These are phyloP conservation scores for Diplodus sargus DNA, from an alignment of 2,797 vertebrate genomes.

Conservation along the genomic window DNA sequence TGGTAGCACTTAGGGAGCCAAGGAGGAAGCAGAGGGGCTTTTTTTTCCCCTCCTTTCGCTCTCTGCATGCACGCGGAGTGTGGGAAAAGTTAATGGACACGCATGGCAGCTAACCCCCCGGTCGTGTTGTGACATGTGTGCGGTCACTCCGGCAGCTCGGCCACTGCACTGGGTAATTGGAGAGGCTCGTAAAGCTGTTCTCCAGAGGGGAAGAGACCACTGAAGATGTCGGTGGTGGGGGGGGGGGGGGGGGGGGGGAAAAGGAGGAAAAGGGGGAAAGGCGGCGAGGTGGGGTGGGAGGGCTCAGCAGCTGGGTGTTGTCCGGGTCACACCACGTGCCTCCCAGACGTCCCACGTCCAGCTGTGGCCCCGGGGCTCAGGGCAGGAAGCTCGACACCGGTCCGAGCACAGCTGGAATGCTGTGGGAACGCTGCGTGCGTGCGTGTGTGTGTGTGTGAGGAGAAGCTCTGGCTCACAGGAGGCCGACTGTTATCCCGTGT, in stretches of 20 bases:
- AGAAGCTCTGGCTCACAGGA: slow-evolving; percentile 65
- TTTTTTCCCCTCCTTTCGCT: slow-evolving; percentile 69
- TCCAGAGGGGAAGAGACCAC: slow-evolving; percentile 71
- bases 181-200: slow-evolving; percentile 85
- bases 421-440: slow-evolving; percentile 69
- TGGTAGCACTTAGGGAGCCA: slow-evolving; percentile 94
- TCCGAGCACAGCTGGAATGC: slow-evolving; percentile 77
- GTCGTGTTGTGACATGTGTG: slow-evolving; percentile 87
- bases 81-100: slow-evolving; percentile 96
- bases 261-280: slow-evolving; percentile 21
- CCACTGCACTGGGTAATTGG: slow-evolving; percentile 83
- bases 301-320: slow-evolving; percentile 78
- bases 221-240: slow-evolving; percentile 66
- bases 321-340: slow-evolving; percentile 82
- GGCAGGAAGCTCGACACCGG: slow-evolving; percentile 82
- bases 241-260: slow-evolving; percentile 1
- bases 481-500: slow-evolving; percentile 69
- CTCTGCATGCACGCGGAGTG: slow-evolving; percentile 87
- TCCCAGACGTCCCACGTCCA: slow-evolving; percentile 82
- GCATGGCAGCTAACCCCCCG: slow-evolving; percentile 91
- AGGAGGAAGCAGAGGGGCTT: slow-evolving; percentile 89
- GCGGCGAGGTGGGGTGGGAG: slow-evolving; percentile 49
- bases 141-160: slow-evolving; percentile 80
- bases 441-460: slow-evolving; percentile 36
- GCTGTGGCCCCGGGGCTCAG: slow-evolving; percentile 79